Base-by-base conservation (phyloP, 2,888 invertebrate genomes). In the Lithodes maja region DNA sequence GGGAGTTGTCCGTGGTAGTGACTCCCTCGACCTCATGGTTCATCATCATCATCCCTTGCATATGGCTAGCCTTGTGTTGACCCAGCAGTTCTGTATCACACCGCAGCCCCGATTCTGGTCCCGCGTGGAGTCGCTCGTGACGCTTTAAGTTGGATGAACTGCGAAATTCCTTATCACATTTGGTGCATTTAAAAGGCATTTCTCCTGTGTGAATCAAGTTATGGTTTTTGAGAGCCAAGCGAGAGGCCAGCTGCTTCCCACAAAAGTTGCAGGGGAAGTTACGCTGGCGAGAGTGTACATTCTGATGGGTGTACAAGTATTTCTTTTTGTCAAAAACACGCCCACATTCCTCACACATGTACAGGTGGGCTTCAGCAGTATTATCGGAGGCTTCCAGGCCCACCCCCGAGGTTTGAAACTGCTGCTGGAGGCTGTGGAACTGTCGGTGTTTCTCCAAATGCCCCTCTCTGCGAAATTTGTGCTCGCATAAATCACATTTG, bases 321-420 rank as follows among this genome's bases (percentile, higher is more conserved):
- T 91, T 91, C 61, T 90, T 91, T 87, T 91, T 91, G 68, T 91
- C 91, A 79, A 91, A 91, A 33, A 91, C 90, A 15, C 91, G 74
- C 2, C 91, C 91, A 85, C 91, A 91, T 54, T 89, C 71, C n/a
- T 91, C 90, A 77, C 91, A 91, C 91, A 91, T 91, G 75, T 87
- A 90, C 1, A 90, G 74, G 33, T 80, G 82, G 7, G 84, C 80
- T n/a, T 88, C 88, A 2, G 74, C 53, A 74, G 53, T 90, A 3
- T 52, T 55, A 17, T 90, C 89, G 49, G 61, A n/a, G n/a, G 79
- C 75, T 49, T 90, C 90, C 12, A 90, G 50, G n/a, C 88, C 90
- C 86, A 90, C 85, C 17, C 75, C 78, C 3, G 88, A 54, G 74
- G 88, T 90, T 49, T 88, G 84, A 68, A 87, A 87, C 75, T 87